Conservation (phyloP, 2,113 vertebrate genomes). For the Macquaria australasica region DNA sequence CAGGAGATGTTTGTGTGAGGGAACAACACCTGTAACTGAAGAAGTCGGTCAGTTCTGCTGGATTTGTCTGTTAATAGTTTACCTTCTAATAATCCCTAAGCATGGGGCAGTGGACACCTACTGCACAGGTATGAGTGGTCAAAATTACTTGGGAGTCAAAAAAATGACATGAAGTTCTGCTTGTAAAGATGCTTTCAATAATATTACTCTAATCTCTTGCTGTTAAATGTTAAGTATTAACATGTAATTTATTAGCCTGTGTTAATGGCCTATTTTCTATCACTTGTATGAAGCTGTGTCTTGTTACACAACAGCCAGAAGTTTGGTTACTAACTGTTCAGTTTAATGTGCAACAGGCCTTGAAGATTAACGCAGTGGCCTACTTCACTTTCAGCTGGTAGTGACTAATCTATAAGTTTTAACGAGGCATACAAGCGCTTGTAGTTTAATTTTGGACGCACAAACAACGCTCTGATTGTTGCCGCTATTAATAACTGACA, state of each 20-base stretch:
- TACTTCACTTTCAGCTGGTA: slow-evolving; percentile 46
- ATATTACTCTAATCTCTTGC: not conserved
- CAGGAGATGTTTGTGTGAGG: slow-evolving; percentile 27
- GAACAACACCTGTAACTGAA: slow-evolving; percentile 40
- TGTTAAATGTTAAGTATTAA: slow-evolving; percentile 11
- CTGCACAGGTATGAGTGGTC: not conserved
- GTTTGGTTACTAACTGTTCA: slow-evolving; percentile 16
- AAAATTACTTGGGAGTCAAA: not conserved
- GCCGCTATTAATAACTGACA: not conserved
- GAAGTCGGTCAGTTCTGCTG: not conserved
- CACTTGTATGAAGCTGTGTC: not conserved
- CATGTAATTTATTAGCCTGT: not conserved
- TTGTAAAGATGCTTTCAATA: not conserved
- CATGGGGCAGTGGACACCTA: not conserved
- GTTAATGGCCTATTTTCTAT: not conserved
- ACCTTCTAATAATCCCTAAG: not conserved
- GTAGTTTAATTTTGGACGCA: not conserved
- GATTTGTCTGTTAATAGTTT: not conserved
- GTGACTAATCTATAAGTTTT: slow-evolving; percentile 44
- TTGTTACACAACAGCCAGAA: not conserved
- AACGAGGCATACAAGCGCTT: not conserved
- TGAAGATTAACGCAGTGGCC: slow-evolving; percentile 60
- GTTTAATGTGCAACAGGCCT: slow-evolving; percentile 60
- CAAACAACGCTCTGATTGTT: not conserved
- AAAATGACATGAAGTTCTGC: not conserved